Percentiles rank a stretch among this genome's conserved stretches.
phyloP scores from a whole-genome alignment of 2,113 vertebrate species.

The Pholis gunnellus region DNA sequence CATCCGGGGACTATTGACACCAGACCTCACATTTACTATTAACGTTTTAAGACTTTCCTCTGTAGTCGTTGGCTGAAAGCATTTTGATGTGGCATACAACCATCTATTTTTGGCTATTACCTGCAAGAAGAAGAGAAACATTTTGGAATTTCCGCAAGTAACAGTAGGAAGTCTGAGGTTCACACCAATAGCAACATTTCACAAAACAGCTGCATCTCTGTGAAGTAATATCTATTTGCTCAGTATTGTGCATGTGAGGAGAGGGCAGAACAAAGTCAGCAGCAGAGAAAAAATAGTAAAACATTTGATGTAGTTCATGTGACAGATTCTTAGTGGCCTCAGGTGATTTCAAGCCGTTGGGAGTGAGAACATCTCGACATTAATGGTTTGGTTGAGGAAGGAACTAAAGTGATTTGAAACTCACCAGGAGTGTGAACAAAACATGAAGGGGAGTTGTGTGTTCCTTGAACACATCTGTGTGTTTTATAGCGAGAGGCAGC shows the following conservation, averaged over 20 bases:
- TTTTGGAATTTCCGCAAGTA: background rate
- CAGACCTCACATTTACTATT: background rate
- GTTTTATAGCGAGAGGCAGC: conserved; percentile 24
- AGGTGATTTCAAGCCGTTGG: background rate
- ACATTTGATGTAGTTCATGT: background rate
- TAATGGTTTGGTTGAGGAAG: background rate
- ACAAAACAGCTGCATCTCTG: background rate
- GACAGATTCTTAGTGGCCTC: background rate
- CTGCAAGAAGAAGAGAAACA: conserved; percentile 2
- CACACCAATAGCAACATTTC: background rate
- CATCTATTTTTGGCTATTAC: background rate
- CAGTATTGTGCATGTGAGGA: background rate
- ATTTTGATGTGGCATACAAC: background rate
- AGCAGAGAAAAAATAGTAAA: background rate
- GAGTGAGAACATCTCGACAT: background rate
- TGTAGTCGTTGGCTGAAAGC: background rate
- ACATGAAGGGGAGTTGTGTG: conserved; percentile 2
- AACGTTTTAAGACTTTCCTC: background rate
- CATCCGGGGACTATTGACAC: background rate
- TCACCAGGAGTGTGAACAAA: conserved; percentile 8
- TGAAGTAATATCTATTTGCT: background rate
- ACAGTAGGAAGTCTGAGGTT: background rate
- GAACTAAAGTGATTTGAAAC: background rate
- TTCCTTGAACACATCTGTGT: conserved; percentile 33
- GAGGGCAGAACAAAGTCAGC: background rate